These are phyloP conservation scores for Micromussa lordhowensis DNA, from an alignment of 92 coral and sea anemone genomes.

Conservation along the genomic window DNA sequence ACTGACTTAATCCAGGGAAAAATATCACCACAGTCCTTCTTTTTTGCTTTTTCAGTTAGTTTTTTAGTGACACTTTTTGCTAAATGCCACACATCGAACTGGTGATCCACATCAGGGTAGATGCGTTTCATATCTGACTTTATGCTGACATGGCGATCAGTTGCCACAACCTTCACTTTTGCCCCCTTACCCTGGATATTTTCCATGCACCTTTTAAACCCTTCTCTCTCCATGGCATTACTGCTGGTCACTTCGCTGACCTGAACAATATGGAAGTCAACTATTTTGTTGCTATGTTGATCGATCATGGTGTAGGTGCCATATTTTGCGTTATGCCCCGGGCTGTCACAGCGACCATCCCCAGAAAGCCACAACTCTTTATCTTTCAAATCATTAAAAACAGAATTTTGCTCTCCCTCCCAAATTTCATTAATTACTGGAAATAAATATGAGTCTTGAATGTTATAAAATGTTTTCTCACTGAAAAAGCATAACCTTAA, in stretches of 20 bases:
- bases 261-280: slow-evolving; percentile 20
- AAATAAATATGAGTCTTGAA: slow-evolving; percentile 31
- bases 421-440: slow-evolving; percentile 65
- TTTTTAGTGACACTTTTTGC: slow-evolving; percentile 58
- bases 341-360: slow-evolving; percentile 69
- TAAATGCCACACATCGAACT: slow-evolving; percentile 65
- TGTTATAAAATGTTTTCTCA: slow-evolving; percentile 33
- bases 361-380: slow-evolving; percentile 44
- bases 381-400: slow-evolving; percentile 2
- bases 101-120: slow-evolving; percentile 44
- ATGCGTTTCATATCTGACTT: slow-evolving; percentile 46
- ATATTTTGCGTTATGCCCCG: slow-evolving; percentile 64
- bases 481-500: slow-evolving; percentile 4
- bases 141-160: slow-evolving; percentile 51
- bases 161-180: slow-evolving; percentile 41
- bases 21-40: slow-evolving; percentile 57
- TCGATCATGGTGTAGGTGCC: slow-evolving; percentile 59
- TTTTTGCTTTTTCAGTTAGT: slow-evolving; percentile 59
- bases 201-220: slow-evolving; percentile 53
- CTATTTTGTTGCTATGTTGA: not conserved
- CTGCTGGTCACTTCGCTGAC: slow-evolving; percentile 62
- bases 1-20: slow-evolving; percentile 61
- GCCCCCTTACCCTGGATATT: slow-evolving; percentile 22
- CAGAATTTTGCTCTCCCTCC: not conserved
- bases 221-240: slow-evolving; percentile 67